Evolutionary conservation across 2,888 invertebrate genomes (phyloP).

Genomic region (Pristionchus arcanus): DNA sequence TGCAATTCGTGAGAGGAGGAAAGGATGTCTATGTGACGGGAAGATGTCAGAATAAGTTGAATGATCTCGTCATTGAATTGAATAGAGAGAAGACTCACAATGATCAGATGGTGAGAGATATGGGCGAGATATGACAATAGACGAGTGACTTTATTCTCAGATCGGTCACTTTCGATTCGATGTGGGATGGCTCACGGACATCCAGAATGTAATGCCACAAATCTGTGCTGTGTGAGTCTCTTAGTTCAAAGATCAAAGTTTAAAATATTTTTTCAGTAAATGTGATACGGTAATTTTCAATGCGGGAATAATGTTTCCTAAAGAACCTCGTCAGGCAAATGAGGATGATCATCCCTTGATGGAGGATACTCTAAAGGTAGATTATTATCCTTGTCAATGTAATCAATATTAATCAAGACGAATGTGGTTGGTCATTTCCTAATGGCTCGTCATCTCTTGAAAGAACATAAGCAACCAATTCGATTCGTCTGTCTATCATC

Average conservation of each 20-base stretch:
- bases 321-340: not conserved
- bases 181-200: not conserved
- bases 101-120: not conserved
- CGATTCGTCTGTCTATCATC: slow-evolving; percentile 34
- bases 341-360: not conserved
- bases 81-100: not conserved
- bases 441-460: slow-evolving; percentile 38
- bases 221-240: not conserved
- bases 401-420: not conserved
- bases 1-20: not conserved
- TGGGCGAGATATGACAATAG: not conserved
- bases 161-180: not conserved
- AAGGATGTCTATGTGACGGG: not conserved
- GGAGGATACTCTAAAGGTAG: slow-evolving; percentile 16
- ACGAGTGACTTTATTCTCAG: not conserved
- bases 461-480: not conserved
- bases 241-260: not conserved
- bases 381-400: not conserved
- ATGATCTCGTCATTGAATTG: not conserved
- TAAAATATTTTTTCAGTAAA: not conserved
- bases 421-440: slow-evolving; percentile 37
- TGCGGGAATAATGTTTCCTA: slow-evolving; percentile 33
- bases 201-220: not conserved
- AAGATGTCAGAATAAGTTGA: not conserved
- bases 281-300: slow-evolving; percentile 42